These are phyloP conservation scores for Graphium colonna DNA, from an alignment of 2,888 invertebrate species.

Conservation along the genomic window DNA sequence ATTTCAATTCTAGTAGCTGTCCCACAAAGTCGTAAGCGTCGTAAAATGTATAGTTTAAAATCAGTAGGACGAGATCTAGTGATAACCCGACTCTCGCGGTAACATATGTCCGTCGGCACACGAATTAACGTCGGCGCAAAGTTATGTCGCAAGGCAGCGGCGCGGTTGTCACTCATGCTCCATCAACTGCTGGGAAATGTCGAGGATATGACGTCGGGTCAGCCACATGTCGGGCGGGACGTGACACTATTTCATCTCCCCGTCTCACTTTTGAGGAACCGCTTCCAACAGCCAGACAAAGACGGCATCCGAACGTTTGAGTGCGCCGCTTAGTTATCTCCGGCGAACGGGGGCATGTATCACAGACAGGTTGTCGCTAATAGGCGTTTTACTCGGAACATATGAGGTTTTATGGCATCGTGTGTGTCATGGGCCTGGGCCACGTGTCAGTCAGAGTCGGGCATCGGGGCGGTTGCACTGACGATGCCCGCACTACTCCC, in stretches of 20 bases:
- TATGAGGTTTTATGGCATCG: conserved; percentile 65
- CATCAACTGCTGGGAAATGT: conserved; percentile 76
- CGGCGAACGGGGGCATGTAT: conserved; percentile 61
- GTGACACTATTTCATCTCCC: conserved; percentile 70
- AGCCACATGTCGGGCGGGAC: conserved; percentile 70
- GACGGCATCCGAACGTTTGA: conserved; percentile 59
- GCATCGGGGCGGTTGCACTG: conserved; percentile 50
- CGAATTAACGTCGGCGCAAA: conserved; percentile 74
- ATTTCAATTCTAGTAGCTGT: conserved; percentile 68
- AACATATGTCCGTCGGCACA: conserved; percentile 59
- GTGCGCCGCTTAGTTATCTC: conserved; percentile 66
- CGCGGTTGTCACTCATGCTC: conserved; percentile 76
- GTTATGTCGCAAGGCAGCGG: conserved; percentile 62
- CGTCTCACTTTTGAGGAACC: conserved; percentile 63
- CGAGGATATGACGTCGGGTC: conserved; percentile 73
- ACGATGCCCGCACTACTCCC: conserved; percentile 66
- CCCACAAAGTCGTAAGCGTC: conserved; percentile 49
- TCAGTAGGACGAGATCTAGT: conserved; percentile 59
- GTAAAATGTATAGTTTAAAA: conserved; percentile 62
- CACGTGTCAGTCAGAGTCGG: conserved; percentile 60
- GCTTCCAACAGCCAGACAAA: conserved; percentile 63
- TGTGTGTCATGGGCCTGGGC: conserved; percentile 65
- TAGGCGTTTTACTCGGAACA: conserved; percentile 72
- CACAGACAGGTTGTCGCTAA: conserved; percentile 76
- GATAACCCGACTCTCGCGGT: conserved; percentile 59